Evolutionary conservation across 2,888 invertebrate species (phyloP).

Genomic region (Unio pictorum): DNA sequence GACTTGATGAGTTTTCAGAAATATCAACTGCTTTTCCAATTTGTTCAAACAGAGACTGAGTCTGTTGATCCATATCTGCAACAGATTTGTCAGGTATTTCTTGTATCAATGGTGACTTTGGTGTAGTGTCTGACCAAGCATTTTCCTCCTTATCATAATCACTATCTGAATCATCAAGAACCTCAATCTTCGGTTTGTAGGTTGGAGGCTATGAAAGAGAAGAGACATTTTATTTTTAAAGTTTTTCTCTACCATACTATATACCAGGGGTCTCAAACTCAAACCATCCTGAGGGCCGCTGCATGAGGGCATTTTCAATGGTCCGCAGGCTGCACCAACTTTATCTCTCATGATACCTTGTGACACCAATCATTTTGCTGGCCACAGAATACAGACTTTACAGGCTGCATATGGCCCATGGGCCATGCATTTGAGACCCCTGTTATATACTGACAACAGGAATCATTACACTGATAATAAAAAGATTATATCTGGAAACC

Average conservation of each 20-base stretch:
- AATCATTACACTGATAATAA: too few relatives aligned
- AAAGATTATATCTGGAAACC: too few relatives aligned
- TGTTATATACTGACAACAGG: too few relatives aligned
- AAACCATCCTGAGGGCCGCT: too few relatives aligned
- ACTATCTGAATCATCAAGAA: conserved; percentile 40
- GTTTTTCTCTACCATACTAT: neutral
- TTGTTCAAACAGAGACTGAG: neutral
- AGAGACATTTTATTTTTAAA: neutral
- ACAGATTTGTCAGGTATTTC: conserved; percentile 14
- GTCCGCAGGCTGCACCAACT: too few relatives aligned
- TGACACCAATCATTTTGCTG: too few relatives aligned
- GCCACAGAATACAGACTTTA: too few relatives aligned
- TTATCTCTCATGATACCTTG: too few relatives aligned
- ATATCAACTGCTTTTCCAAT: conserved; percentile 5
- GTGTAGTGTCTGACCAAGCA: neutral
- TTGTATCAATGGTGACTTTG: conserved; percentile 13
- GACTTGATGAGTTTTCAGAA: conserved; percentile 1
- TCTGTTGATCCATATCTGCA: conserved; percentile 5
- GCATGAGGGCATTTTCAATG: too few relatives aligned
- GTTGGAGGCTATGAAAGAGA: conserved; percentile 21
- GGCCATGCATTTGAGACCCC: too few relatives aligned
- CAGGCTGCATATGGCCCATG: too few relatives aligned
- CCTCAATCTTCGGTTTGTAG: conserved; percentile 55
- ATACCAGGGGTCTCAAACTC: too few relatives aligned
- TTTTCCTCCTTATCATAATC: conserved; percentile 16